Evolutionary conservation across 2,113 vertebrate genomes (phyloP), one percentile per base, ranked within the genome.

Genomic region (Collichthys lucidus): DNA sequence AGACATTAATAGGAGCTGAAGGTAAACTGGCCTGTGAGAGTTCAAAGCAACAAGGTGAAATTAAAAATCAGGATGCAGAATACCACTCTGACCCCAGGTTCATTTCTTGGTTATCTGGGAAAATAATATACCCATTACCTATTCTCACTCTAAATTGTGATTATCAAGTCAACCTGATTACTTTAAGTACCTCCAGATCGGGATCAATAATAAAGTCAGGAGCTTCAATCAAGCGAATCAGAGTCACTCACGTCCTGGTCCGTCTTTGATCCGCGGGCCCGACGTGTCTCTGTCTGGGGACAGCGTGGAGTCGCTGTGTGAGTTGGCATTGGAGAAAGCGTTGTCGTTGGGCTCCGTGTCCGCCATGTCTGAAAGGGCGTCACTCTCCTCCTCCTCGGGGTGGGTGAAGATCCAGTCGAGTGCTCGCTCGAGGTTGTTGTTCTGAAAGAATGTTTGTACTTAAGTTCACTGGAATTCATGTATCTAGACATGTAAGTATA

Each of bases 331-430:
- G 69, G 93, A 93, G 78, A 94, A 93, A 35, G 95, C 95, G 52
- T 96, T 97, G 86, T 95, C 92, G 0, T 96, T 95, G 81, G 97
- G 97, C 89, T 97, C 97, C 19, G 95, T 94, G 92, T 97, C 95
- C 0, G 95, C 91, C 56, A 95, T 84, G 70, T 95, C 95, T 55
- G 96, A 95, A 31, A 94, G 80, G 62, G 93, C 94, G 15, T 96
- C 96, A 0, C 80, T 93, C 74, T 96, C 97, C 52, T 98, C 97
- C 83, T 96, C 81, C 73, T 98, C 97, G 0, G 98, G 96, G 82
- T 97, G 97, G 70, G 93, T 96, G 89, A 99, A 99, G 91, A 99
- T 99, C 98, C 98, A 99, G 86, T 99, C 98, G 73, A 99, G 91
- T 0, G 98, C 98, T 85, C 96, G 95, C 81, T 99, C 98, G 61